These are phyloP conservation scores for Pseudotriccus pelzelni DNA, from an alignment of 2,797 vertebrate species.

Conservation along the genomic window DNA sequence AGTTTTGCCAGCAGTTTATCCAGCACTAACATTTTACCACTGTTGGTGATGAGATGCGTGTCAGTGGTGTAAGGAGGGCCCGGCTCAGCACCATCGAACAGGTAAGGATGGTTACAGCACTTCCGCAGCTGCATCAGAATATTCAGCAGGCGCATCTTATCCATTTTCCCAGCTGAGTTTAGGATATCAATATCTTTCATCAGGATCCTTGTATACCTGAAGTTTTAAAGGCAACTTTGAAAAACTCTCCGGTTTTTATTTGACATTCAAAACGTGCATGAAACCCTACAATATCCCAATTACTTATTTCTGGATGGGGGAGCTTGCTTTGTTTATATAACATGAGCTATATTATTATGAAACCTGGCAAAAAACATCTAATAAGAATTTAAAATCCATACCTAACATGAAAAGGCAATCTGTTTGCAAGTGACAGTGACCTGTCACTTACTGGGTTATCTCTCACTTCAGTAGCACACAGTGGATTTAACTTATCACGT, in stretches of 20 bases:
- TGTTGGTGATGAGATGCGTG: slow-evolving; percentile 82
- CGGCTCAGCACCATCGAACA: slow-evolving; percentile 83
- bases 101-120: slow-evolving; percentile 84
- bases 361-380: background rate
- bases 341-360: background rate
- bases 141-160: slow-evolving; percentile 85
- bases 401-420: background rate
- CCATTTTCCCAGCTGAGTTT: slow-evolving; percentile 84
- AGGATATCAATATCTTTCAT: slow-evolving; percentile 86
- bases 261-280: background rate
- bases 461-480: background rate
- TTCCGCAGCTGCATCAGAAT: slow-evolving; percentile 85
- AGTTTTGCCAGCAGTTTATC: slow-evolving; percentile 82
- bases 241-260: background rate
- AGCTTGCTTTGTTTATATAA: background rate
- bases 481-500: background rate
- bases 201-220: slow-evolving; percentile 84
- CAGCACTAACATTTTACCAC: slow-evolving; percentile 83
- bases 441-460: background rate
- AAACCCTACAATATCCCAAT: background rate
- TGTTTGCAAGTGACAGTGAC: background rate
- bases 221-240: slow-evolving; percentile 1
- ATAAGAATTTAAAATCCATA: background rate
- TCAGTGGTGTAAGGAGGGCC: slow-evolving; percentile 85
- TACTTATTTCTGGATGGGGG: background rate